A percentile compares a stretch with the other conserved stretches of the same genome.
phyloP scores from a whole-genome alignment of 1,140 invertebrate species.

The Drosophila mauritiana region DNA sequence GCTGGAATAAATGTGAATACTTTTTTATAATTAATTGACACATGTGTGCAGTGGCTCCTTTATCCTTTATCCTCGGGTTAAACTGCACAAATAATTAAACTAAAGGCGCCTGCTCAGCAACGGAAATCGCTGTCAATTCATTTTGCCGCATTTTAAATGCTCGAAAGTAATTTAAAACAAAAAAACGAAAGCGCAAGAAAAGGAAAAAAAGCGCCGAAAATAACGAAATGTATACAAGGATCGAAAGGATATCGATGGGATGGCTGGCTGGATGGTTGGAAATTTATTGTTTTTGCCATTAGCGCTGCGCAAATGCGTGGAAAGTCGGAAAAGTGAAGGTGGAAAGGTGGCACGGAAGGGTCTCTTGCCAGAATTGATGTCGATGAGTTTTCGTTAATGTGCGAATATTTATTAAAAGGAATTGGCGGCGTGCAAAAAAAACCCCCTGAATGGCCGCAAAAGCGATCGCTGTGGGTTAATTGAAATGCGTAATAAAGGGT shows the following conservation, averaged over 20 bases:
- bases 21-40: conserved; percentile 74
- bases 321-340: conserved; percentile 13
- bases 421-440: conserved; percentile 39
- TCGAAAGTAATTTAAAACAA: conserved; percentile 65
- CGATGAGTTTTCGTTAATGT: conserved; percentile 72
- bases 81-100: conserved; percentile 74
- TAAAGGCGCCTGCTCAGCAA: conserved; percentile 59
- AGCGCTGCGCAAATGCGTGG: conserved; percentile 66
- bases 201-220: conserved; percentile 1
- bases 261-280: conserved; percentile 34
- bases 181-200: conserved; percentile 1
- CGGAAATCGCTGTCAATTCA: conserved; percentile 77
- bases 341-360: conserved; percentile 16
- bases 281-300: conserved; percentile 82
- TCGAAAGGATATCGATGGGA: conserved; percentile 70
- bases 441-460: conserved; percentile 4
- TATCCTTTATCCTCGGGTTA: conserved; percentile 40
- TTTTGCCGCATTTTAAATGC: conserved; percentile 81
- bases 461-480: conserved; percentile 55
- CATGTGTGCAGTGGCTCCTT: conserved; percentile 55
- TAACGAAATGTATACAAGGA: conserved; percentile 56
- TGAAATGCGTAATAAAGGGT: conserved; percentile 46
- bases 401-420: conserved; percentile 78
- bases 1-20: conserved; percentile 44
- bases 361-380: conserved; percentile 49